Conservation (phyloP, 2,113 vertebrate species). For the Sminthopsis crassicaudata region DNA sequence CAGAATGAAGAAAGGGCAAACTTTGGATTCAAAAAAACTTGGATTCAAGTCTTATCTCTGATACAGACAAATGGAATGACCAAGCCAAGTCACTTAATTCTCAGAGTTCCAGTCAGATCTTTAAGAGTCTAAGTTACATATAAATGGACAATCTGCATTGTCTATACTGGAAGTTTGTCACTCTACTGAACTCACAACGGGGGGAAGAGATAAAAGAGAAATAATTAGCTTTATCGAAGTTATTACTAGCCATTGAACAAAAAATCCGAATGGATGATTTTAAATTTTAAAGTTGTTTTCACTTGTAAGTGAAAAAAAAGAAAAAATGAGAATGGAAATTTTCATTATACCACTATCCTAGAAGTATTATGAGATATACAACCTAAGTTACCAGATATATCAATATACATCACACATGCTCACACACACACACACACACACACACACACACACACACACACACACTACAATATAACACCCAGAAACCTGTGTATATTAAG, state of each 20-base stretch:
- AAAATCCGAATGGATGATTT: background rate
- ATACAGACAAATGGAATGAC: background rate
- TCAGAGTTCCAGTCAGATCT: background rate
- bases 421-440: background rate
- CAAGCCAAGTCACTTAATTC: background rate
- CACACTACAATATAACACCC: background rate
- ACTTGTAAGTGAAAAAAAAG: background rate
- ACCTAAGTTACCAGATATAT: background rate
- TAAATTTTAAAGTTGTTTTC: background rate
- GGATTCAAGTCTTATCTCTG: background rate
- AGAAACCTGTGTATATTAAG: background rate
- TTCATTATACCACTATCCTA: background rate
- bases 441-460: background rate
- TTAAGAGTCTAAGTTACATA: background rate
- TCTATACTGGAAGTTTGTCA: background rate
- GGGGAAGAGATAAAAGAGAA: rapidly evolving
- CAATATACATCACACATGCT: background rate
- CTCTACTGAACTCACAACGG: background rate
- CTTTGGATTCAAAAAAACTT: background rate
- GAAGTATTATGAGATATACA: background rate
- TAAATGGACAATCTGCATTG: background rate
- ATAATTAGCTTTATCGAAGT: background rate
- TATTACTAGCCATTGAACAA: background rate
- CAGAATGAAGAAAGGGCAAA: background rate
- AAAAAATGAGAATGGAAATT: background rate